Evolutionary conservation across 2,113 vertebrate species (phyloP), one percentile per base, ranked within the genome.

Genomic region (Puntigrus tetrazona): DNA sequence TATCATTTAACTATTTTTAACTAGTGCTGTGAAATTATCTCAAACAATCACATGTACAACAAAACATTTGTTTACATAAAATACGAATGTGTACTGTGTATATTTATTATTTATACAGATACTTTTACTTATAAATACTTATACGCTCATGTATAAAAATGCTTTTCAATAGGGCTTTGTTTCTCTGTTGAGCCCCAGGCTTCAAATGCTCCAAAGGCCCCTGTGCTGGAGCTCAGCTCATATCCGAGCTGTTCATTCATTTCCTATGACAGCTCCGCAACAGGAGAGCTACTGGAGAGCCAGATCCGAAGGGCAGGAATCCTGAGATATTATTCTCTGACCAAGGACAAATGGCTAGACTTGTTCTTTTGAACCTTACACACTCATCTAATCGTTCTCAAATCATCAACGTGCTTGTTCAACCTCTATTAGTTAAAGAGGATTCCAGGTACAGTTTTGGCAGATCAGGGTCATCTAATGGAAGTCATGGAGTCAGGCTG

Each of bases 301-400:
- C 4, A 18, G 22, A 61, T 67, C 7, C 20, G 7, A 29, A 52
- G 73, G 18, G 83, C 29, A 9, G n/a, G n/a, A n/a, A n/a, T n/a
- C n/a, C 31, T 16, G 34, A 38, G 34, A 59, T 38, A 57, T 7
- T 11, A 6, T 43, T 78, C 76, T 27, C 2, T 27, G 27, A 27
- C 59, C 38, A 45, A 3, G 2, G 59, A 80, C 43, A 81, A 47
- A 81, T 0, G 14, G 4, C 6, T 61, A 31, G 74, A 34, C 61
- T 59, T 80, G 52, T 61, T 65, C 36, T 65, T 81, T 34, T 34
- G 27, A 81, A 31, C 61, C 41, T 50, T 67, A 47, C 59, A 31
- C 7, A 31, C 57, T 34, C 27, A 41, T 45, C 29, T 27, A 25
- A 63, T 45, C n/a, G 0, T 63, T 63, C 38, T 50, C 4, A 34